A percentile compares a stretch with the other conserved stretches of the same genome.
phyloP scores from a whole-genome alignment of 1,140 invertebrate species.

The Rhagoletis zephyria region DNA sequence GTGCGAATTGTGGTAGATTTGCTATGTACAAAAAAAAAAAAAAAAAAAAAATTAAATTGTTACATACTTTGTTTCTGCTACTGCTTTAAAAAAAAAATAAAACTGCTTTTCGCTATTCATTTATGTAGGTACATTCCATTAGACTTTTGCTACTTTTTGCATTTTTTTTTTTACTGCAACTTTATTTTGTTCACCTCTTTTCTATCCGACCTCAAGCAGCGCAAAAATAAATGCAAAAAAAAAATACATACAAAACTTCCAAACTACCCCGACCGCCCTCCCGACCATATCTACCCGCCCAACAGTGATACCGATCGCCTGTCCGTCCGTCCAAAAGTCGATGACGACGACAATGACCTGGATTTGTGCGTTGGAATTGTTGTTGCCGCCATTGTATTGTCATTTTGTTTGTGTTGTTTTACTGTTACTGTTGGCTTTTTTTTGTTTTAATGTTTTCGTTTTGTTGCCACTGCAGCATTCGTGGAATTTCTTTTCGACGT shows the following conservation, averaged over 20 bases:
- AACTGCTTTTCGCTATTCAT: neutral
- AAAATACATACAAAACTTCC: neutral
- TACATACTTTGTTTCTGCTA: no score
- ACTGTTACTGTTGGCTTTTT: neutral
- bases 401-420: constrained; percentile 38
- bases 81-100: no score
- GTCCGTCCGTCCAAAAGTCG: constrained; percentile 36
- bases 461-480: constrained; percentile 46
- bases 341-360: constrained; percentile 51
- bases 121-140: neutral
- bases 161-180: neutral
- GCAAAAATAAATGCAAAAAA: constrained; percentile 21
- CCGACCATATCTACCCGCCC: no score
- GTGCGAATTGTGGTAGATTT: neutral
- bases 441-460: neutral
- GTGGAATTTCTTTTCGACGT: constrained; percentile 13
- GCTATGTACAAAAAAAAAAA: neutral
- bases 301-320: no score
- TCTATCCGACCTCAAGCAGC: neutral
- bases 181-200: neutral
- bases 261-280: neutral
- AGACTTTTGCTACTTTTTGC: neutral
- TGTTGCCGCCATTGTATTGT: constrained; percentile 18
- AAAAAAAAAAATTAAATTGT: no score
- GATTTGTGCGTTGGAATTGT: constrained; percentile 21